Percentiles rank a stretch among this genome's conserved stretches.
These are phyloP conservation scores for Discoglossus pictus DNA, from an alignment of 2,797 vertebrate genomes.

Conservation along the genomic window DNA sequence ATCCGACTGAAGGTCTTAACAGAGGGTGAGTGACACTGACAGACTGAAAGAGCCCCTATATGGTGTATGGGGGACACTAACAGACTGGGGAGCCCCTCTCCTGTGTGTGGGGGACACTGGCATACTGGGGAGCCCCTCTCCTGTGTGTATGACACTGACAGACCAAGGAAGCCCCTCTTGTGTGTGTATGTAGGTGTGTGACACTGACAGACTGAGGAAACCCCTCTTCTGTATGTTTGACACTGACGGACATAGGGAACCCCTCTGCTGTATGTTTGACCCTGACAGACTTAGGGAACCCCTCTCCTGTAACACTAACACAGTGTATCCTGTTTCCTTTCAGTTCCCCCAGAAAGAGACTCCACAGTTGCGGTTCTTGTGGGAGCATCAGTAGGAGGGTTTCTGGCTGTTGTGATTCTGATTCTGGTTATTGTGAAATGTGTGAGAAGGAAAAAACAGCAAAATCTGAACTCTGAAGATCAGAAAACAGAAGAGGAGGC, in stretches of 20 bases:
- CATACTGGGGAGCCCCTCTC: constrained; percentile 47
- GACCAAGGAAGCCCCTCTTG: background rate
- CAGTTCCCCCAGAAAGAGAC: constrained; percentile 86
- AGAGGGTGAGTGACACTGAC: constrained; percentile 76
- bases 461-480: constrained; percentile 89
- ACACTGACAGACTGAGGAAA: background rate
- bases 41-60: too few relatives aligned
- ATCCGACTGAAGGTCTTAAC: constrained; percentile 84
- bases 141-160: background rate
- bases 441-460: constrained; percentile 89
- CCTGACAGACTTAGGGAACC: background rate
- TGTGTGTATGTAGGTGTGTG: background rate
- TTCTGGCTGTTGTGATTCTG: constrained; percentile 89
- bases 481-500: constrained; percentile 97
- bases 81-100: background rate
- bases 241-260: background rate
- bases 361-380: constrained; percentile 93
- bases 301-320: constrained; percentile 14
- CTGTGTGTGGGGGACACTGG: constrained; percentile 22
- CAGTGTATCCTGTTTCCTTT: constrained; percentile 2
- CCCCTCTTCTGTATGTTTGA: background rate
- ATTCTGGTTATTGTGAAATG: constrained; percentile 94
- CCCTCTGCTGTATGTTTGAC: background rate
- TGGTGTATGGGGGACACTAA: too few relatives aligned
- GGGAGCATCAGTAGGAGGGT: constrained; percentile 90